phyloP scores from a whole-genome alignment of 2,888 invertebrate species.

The Polydrusus cervinus region DNA sequence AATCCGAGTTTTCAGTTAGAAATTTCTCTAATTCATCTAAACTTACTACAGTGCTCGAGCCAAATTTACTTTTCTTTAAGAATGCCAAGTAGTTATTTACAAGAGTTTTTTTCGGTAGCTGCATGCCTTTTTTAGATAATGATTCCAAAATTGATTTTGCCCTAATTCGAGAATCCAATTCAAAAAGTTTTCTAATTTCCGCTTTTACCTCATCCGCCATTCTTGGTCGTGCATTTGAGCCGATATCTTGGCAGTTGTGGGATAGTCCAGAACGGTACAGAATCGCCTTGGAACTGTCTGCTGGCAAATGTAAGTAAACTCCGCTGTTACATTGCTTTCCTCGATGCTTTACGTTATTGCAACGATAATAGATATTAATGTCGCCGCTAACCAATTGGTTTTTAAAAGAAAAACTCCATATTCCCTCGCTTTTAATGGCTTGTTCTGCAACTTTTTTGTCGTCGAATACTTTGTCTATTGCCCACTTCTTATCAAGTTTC shows the following conservation, averaged over 20 bases:
- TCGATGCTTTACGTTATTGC: background rate
- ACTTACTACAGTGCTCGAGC: background rate
- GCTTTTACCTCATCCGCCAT: background rate
- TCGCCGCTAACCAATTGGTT: background rate
- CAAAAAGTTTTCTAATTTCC: background rate
- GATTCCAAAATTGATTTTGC: background rate
- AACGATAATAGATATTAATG: background rate
- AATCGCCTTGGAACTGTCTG: background rate
- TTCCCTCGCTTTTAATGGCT: background rate
- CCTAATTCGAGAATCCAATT: background rate
- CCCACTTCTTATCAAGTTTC: background rate
- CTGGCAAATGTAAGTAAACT: background rate
- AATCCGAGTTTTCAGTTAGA: background rate
- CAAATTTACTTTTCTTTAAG: background rate
- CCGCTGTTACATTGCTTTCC: background rate
- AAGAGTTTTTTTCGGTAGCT: background rate
- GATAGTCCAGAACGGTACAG: background rate
- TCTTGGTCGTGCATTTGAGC: background rate
- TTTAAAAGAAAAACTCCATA: background rate
- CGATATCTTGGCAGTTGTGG: background rate
- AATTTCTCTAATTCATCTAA: background rate
- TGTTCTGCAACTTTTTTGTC: background rate
- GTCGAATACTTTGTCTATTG: background rate
- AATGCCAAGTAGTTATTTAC: background rate
- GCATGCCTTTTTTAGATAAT: background rate